Evolutionary conservation across 2,797 vertebrate species (phyloP).

Genomic region (Rhynchotus rufescens): DNA sequence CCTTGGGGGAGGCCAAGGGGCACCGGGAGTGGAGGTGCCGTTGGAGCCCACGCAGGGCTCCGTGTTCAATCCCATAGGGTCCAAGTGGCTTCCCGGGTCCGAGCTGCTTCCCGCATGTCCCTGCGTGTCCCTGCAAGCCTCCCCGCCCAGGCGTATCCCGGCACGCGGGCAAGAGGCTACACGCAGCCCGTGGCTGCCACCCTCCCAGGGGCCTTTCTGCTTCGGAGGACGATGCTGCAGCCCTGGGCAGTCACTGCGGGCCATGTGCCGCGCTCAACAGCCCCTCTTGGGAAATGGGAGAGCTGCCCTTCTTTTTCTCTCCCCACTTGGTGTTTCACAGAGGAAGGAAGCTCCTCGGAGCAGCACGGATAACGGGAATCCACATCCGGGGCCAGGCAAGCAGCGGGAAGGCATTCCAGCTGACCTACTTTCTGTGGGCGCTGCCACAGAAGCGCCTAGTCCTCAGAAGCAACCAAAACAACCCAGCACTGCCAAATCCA

Average conservation of each 20-base stretch:
- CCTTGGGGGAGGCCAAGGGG: neutral
- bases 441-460: neutral
- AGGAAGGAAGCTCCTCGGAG: neutral
- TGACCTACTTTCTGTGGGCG: constrained; percentile 35
- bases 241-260: neutral
- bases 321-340: rapidly evolving
- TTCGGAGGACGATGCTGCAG: neutral
- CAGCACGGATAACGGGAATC: neutral
- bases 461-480: neutral
- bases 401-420: neutral
- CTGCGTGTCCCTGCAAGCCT: neutral
- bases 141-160: neutral
- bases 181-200: neutral
- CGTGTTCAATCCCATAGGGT: no score
- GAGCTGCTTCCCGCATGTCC: neutral
- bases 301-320: neutral
- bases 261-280: neutral
- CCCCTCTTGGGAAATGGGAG: rapidly evolving
- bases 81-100: no score
- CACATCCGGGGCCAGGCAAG: rapidly evolving
- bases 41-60: no score
- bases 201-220: rapidly evolving
- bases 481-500: neutral
- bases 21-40: neutral
- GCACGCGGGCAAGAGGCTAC: rapidly evolving